Percentiles rank a stretch among this genome's conserved stretches.
phyloP scores from a whole-genome alignment of 1,140 invertebrate species.

The Anadara kagoshimensis region DNA sequence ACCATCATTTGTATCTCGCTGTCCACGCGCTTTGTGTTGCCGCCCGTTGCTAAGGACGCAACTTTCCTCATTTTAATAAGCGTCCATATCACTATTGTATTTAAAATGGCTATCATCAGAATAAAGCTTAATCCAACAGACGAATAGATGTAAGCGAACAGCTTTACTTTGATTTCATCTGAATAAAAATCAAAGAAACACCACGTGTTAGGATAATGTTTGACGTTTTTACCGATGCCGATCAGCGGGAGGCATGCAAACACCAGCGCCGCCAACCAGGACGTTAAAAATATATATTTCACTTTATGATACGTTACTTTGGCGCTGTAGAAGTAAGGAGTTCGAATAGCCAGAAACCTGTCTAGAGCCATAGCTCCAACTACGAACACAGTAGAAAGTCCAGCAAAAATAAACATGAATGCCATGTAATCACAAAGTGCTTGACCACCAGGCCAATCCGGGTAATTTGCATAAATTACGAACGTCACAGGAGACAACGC shows the following conservation, averaged over 20 bases:
- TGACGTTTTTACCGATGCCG: slow-evolving; percentile 63
- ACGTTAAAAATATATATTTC: slow-evolving; percentile 45
- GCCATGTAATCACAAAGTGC: slow-evolving; percentile 68
- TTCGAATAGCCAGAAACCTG: slow-evolving; percentile 68
- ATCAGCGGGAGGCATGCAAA: slow-evolving; percentile 70
- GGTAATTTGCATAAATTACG: slow-evolving; percentile 55
- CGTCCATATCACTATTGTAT: slow-evolving; percentile 61
- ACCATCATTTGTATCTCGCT: slow-evolving; percentile 72
- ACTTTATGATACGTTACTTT: slow-evolving; percentile 62
- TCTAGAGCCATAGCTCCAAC: slow-evolving; percentile 73
- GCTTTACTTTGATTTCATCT: slow-evolving; percentile 32
- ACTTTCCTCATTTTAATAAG: slow-evolving; percentile 61
- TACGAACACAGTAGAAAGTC: slow-evolving; percentile 69
- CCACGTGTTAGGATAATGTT: slow-evolving; percentile 73
- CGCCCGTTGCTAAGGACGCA: slow-evolving; percentile 36
- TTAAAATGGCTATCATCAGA: slow-evolving; percentile 60
- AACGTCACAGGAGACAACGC: slow-evolving; percentile 63
- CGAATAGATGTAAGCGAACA: slow-evolving; percentile 64
- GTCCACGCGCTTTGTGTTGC: slow-evolving; percentile 43
- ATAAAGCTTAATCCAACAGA: slow-evolving; percentile 62
- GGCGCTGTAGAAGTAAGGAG: slow-evolving; percentile 71
- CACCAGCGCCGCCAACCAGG: slow-evolving; percentile 61
- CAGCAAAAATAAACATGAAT: slow-evolving; percentile 72
- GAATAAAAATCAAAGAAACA: slow-evolving; percentile 72
- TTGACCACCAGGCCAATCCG: slow-evolving; percentile 59